Evolutionary conservation across 1,140 invertebrate species (phyloP), one percentile per base, ranked within the genome.

Genomic region (Ceratitis capitata): DNA sequence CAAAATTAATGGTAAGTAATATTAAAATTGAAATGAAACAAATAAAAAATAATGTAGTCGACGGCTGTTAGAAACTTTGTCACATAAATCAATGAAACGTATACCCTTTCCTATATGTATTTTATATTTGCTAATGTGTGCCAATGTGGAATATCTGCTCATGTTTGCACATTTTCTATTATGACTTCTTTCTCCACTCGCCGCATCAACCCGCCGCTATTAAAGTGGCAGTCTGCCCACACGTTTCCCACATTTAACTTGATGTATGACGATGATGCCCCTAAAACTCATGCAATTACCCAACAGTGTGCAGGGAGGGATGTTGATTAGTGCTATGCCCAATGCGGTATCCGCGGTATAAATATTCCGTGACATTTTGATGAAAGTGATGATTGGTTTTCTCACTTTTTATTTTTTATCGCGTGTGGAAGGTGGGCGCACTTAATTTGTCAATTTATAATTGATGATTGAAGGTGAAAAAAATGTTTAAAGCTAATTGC

Each of bases 1-100:
- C 39, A 78, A 78, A 78, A 78, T 78, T 23, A 47, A 78, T 78
- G 69, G 69, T 78, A 45, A 78, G 69, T 78, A 39, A 39, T 35
- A 3, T 10, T 14, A 19, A 23, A 45, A 78, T 12, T 78, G 19
- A 47, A 78, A 14, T n/a, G 39, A 69, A 19, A 12, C 29, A 14
- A 35, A n/a, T 6, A n/a, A 35, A 14, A 35, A 35, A 19, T n/a
- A 53, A n/a, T n/a, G 16, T 35, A 32, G 14, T 32, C 3, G 35
- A 32, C 29, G 58, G 10, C 35, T 35, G 58, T 64, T 29, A 64
- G 16, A 32, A 23, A 39, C 3, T 69, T 69, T 35, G 10, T 53
- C 23, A 56, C 9, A 9, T 23, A 56, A 6, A 23, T 23, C 19
- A 19, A 56, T 14, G 5, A n/a, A 56, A 7, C 9, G 19, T 14